These are phyloP conservation scores for Aegypius monachus DNA, from an alignment of 2,113 vertebrate species.

Conservation along the genomic window DNA sequence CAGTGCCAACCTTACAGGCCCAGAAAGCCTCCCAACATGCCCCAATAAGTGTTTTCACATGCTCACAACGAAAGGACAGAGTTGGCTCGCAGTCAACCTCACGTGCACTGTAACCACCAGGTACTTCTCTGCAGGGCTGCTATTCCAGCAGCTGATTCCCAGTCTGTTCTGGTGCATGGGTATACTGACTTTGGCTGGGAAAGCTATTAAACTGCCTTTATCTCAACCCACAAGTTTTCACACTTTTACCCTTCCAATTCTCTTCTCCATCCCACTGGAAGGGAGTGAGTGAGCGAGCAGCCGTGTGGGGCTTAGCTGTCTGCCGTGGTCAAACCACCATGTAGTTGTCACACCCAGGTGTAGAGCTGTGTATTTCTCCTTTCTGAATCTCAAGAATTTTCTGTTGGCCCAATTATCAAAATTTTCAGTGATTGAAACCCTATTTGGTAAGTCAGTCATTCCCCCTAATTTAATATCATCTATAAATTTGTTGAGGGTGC, in stretches of 20 bases:
- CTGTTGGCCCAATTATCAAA: neutral
- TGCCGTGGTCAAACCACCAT: neutral
- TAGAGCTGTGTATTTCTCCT: neutral
- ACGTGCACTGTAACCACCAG: rapidly evolving
- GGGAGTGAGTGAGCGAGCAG: rapidly evolving
- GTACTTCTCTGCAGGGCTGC: neutral
- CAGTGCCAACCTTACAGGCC: neutral
- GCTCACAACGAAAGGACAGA: neutral
- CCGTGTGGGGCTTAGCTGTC: neutral
- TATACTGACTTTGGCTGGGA: neutral
- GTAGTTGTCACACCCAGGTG: neutral
- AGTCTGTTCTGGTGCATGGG: neutral
- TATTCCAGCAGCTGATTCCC: neutral
- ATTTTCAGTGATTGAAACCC: neutral
- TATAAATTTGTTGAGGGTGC: neutral
- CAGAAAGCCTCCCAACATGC: neutral
- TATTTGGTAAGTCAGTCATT: neutral
- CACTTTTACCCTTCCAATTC: neutral
- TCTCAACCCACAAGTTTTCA: neutral
- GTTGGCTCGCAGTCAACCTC: neutral
- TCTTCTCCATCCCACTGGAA: neutral
- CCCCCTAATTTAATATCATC: neutral
- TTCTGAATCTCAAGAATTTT: neutral
- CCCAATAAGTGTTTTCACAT: neutral
- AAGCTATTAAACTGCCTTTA: neutral